A percentile compares a stretch with the other conserved stretches of the same genome.
Conservation (phyloP, 2,113 vertebrate species). For the Sinocyclocheilus grahami region DNA sequence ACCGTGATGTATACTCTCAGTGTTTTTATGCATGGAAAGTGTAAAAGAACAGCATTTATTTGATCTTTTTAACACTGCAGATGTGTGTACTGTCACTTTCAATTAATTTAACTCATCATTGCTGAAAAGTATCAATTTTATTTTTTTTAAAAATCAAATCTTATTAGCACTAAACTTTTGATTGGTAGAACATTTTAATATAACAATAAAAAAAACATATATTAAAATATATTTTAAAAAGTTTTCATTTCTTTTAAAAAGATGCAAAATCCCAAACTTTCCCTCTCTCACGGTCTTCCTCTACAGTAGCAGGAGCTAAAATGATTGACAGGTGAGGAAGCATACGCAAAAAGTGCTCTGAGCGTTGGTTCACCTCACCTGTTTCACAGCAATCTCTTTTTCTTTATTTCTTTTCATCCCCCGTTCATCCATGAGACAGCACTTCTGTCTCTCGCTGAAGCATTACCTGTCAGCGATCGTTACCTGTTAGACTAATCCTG, state of each 20-base stretch:
- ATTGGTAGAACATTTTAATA: not conserved
- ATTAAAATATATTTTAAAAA: not conserved
- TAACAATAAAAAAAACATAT: not conserved
- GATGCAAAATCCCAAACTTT: not conserved
- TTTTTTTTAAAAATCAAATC: not conserved
- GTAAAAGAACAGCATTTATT: not conserved
- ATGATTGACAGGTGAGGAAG: conserved; percentile 71
- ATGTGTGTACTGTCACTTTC: not conserved
- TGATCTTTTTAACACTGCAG: not conserved
- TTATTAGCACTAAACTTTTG: not conserved
- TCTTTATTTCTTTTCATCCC: conserved; percentile 47
- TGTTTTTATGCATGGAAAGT: not conserved
- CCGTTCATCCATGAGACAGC: conserved; percentile 54
- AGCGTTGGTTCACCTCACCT: conserved; percentile 63
- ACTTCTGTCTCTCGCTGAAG: conserved; percentile 49
- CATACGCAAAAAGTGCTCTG: conserved; percentile 67
- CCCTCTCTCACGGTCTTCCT: not conserved
- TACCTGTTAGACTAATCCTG: conserved; percentile 29
- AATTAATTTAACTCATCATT: not conserved
- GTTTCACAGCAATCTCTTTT: conserved; percentile 54
- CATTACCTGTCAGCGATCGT: conserved; percentile 39
- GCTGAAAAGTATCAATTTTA: not conserved
- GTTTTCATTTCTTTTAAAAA: not conserved
- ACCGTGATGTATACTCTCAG: not conserved
- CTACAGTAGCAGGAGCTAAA: not conserved